Evolutionary conservation across 2,797 vertebrate genomes (phyloP).

Genomic region (Paratrypauchen microcephalus): DNA sequence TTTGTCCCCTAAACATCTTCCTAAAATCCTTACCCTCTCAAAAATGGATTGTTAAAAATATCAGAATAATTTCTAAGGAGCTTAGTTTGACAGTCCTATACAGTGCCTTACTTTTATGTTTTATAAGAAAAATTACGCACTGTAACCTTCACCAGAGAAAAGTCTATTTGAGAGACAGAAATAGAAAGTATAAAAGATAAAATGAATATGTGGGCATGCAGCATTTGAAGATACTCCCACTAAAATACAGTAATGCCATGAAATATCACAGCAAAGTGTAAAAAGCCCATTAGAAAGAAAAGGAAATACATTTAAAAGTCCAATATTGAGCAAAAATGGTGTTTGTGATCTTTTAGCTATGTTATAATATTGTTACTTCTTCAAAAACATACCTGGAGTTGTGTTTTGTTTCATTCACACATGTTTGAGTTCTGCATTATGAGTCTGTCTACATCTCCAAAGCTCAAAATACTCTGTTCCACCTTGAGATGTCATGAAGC

Average conservation of each 20-base stretch:
- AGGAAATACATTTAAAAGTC: background rate
- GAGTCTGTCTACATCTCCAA: too few relatives aligned
- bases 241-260: background rate
- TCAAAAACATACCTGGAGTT: too few relatives aligned
- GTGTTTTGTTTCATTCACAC: too few relatives aligned
- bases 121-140: background rate
- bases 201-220: background rate
- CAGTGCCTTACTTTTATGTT: slow-evolving; percentile 4
- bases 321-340: too few relatives aligned
- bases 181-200: background rate
- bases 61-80: background rate
- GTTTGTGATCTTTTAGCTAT: too few relatives aligned
- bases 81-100: background rate
- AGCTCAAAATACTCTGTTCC: too few relatives aligned
- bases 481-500: too few relatives aligned
- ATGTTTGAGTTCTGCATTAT: too few relatives aligned
- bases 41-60: background rate
- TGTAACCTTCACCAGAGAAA: background rate
- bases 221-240: background rate
- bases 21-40: background rate
- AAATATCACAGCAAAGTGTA: background rate
- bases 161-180: background rate
- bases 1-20: slow-evolving; percentile 17
- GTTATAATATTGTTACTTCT: too few relatives aligned
- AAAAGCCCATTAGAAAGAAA: background rate